Percentiles rank a stretch among this genome's conserved stretches.
These are phyloP conservation scores for Nasonia oneida DNA, from an alignment of 2,888 invertebrate genomes.

Conservation along the genomic window DNA sequence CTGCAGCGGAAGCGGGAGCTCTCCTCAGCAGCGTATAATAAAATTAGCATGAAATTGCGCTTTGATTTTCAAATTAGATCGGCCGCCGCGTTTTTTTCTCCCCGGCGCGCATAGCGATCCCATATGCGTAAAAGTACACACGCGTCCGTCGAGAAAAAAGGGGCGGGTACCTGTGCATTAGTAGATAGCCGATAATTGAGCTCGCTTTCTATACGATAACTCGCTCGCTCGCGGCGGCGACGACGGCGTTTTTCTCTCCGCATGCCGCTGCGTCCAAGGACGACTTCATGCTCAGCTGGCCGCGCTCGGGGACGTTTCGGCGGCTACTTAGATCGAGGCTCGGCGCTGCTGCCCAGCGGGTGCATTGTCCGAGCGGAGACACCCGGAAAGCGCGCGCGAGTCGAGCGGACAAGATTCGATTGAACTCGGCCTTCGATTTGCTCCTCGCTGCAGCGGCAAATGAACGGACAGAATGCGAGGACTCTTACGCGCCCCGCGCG, in stretches of 20 bases:
- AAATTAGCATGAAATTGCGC: neutral
- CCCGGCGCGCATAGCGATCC: neutral
- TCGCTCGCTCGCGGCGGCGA: neutral
- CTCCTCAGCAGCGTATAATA: neutral
- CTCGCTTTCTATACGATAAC: neutral
- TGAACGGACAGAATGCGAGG: too few species aligned
- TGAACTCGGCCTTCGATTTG: too few species aligned
- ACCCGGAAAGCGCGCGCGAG: neutral
- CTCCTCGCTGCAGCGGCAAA: too few species aligned
- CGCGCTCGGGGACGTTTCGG: constrained; percentile 64
- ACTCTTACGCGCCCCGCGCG: too few species aligned
- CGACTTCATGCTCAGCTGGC: constrained; percentile 61
- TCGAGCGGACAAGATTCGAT: neutral
- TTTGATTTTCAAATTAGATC: constrained; percentile 19
- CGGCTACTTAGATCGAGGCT: constrained; percentile 62
- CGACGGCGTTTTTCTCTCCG: neutral
- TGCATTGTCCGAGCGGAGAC: neutral
- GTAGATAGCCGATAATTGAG: constrained; percentile 21
- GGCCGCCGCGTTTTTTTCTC: neutral
- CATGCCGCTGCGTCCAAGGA: constrained; percentile 51
- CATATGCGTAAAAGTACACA: neutral
- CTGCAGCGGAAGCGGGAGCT: neutral
- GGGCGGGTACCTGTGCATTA: constrained; percentile 12
- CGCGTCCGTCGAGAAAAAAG: neutral
- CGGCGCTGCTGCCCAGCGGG: neutral